Base-by-base conservation (phyloP, 2,797 vertebrate species). In the Gallinago solitaria region DNA sequence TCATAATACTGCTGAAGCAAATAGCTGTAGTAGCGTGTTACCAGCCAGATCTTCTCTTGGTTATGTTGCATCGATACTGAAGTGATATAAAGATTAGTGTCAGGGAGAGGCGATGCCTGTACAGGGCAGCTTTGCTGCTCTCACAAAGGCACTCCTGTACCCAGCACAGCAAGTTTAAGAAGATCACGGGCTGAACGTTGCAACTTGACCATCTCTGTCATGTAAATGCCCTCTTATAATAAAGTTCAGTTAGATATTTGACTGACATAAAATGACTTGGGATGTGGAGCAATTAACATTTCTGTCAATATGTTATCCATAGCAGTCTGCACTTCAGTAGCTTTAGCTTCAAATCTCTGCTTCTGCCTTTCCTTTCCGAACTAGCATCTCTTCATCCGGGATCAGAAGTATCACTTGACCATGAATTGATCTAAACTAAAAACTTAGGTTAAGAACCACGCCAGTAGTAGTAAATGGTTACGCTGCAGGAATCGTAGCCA, bases 401-500 rank as follows among this genome's bases (percentile, higher is more conserved):
- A 56, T 59, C 60, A 64, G 47, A 60, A 65, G 30, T 53, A 59
- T 56, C 47, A 17, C 24, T 91, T 79, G 80, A 39, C 76, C 33
- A 4, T 13, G 33, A 89, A 43, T 63, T n/a, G 60, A 65, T 65
- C 47, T 60, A 90, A 93, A 88, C 24, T 5, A 81, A 78, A 90
- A 93, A 16, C 41, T 88, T 45, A 33, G 37, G 60, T 88, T 67
- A 63, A 79, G 43, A 83, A 5, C 32, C 16, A 51, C 64, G 75
- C 91, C 86, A 83, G 48, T 12, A 93, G 79, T 78, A 79, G 79
- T 80, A 91, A 93, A 89, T 91, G 92, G 94, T 95, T 95, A 96
- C 39, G 14, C 57, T 82, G 78, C 82, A 93, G 78, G 64, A 89
- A 92, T 85, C 54, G 3, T 39, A 87, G 96, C 91, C 95, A 93